These are phyloP conservation scores for Catharus fuscescens DNA, from an alignment of 2,113 vertebrate species.

Conservation along the genomic window DNA sequence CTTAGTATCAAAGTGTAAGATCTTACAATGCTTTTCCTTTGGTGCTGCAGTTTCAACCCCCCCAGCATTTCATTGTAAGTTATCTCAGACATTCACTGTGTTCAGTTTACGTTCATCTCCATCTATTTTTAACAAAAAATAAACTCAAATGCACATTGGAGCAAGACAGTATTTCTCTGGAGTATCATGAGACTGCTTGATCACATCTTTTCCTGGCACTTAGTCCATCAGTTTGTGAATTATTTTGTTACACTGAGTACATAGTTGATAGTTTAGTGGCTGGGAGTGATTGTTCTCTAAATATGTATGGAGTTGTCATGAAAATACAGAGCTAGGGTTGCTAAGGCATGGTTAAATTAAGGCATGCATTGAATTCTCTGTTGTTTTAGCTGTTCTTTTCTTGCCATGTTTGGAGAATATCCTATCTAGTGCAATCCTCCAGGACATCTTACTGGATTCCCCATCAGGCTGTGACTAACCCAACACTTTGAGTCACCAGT, in stretches of 20 bases:
- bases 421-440: neutral
- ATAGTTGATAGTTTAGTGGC: slow-evolving; percentile 60
- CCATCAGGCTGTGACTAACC: neutral
- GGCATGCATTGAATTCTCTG: slow-evolving; percentile 31
- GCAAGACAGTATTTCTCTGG: neutral
- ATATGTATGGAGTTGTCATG: slow-evolving; percentile 51
- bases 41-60: neutral
- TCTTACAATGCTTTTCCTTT: neutral
- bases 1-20: neutral
- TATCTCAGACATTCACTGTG: neutral
- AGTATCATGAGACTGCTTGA: slow-evolving; percentile 22
- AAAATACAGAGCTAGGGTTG: slow-evolving; percentile 38
- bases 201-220: slow-evolving; percentile 58
- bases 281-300: slow-evolving; percentile 53
- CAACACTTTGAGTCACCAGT: neutral
- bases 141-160: neutral
- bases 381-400: slow-evolving; percentile 40
- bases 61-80: neutral
- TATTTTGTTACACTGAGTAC: slow-evolving; percentile 53
- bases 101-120: slow-evolving; percentile 26
- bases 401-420: slow-evolving; percentile 67
- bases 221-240: slow-evolving; percentile 42
- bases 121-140: slow-evolving; percentile 56
- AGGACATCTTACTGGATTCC: neutral
- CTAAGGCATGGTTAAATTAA: slow-evolving; percentile 47